Conservation (phyloP, 2,797 vertebrate genomes). For the Cirrhinus molitorella region DNA sequence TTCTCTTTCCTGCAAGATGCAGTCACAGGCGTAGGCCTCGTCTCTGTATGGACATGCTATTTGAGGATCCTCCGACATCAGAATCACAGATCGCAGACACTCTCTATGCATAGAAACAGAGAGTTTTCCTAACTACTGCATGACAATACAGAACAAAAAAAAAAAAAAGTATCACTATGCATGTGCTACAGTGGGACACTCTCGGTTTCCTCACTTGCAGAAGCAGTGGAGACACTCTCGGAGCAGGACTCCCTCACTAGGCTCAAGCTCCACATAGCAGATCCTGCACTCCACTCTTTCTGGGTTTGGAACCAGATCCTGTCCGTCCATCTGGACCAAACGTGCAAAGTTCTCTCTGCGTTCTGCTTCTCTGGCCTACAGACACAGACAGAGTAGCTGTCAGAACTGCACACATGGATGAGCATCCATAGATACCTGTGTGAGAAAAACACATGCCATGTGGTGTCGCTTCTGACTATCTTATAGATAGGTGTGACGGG, state of each 20-base stretch:
- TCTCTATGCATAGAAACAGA: conserved; percentile 68
- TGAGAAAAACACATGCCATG: not conserved
- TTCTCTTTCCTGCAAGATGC: conserved; percentile 87
- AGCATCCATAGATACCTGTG: not conserved
- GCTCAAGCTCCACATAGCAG: conserved; percentile 81
- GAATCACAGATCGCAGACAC: conserved; percentile 84
- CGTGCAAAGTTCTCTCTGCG: conserved; percentile 83
- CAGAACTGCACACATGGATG: not conserved
- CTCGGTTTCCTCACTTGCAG: conserved; percentile 81
- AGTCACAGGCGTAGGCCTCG: conserved; percentile 82
- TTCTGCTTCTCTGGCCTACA: conserved; percentile 82
- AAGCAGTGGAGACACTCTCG: conserved; percentile 91
- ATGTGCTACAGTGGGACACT: not conserved
- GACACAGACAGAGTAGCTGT: conserved; percentile 20
- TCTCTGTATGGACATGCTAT: conserved; percentile 89
- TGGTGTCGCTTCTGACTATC: not conserved
- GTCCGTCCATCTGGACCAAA: conserved; percentile 82
- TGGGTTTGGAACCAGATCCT: conserved; percentile 84
- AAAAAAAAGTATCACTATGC: not conserved
- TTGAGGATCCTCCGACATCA: conserved; percentile 85
- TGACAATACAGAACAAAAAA: not conserved
- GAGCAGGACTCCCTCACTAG: conserved; percentile 82
- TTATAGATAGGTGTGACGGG: not conserved
- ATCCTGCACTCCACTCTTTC: conserved; percentile 85
- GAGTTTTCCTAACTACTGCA: not conserved